phyloP scores from a whole-genome alignment of 2,113 vertebrate species.

The Setophaga coronata region DNA sequence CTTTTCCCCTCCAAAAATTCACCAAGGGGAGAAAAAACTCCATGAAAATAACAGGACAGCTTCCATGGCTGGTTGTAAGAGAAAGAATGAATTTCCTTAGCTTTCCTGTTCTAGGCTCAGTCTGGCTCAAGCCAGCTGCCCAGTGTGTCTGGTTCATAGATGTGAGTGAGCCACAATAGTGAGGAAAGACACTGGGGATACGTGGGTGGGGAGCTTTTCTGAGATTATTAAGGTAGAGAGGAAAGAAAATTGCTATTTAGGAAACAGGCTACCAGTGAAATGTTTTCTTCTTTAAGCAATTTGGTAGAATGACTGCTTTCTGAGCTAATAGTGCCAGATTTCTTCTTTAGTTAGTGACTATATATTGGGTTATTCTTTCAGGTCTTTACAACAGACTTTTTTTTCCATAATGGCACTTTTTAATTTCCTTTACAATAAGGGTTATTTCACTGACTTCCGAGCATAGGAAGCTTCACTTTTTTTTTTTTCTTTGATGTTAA shows the following conservation, averaged over 20 bases:
- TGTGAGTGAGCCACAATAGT: neutral
- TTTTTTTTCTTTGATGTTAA: neutral
- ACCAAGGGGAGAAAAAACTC: rapidly evolving
- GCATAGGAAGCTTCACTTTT: neutral
- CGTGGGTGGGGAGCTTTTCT: neutral
- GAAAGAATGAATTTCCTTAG: neutral
- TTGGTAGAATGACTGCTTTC: neutral
- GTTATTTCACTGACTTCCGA: neutral
- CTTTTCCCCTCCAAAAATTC: neutral
- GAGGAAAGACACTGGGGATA: rapidly evolving
- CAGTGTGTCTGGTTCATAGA: neutral
- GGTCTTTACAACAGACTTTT: neutral
- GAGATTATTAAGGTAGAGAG: neutral
- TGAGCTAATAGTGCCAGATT: neutral
- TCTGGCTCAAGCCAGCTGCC: neutral
- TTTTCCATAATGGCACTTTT: neutral
- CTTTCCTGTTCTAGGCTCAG: neutral
- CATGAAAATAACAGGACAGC: neutral
- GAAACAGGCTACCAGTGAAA: neutral
- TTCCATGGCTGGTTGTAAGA: neutral
- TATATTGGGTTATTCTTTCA: neutral
- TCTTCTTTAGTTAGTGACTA: neutral
- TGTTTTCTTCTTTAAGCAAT: neutral
- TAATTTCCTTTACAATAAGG: neutral
- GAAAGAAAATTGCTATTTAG: neutral